Conservation (phyloP, 2,113 vertebrate genomes). For the Empidonax traillii region DNA sequence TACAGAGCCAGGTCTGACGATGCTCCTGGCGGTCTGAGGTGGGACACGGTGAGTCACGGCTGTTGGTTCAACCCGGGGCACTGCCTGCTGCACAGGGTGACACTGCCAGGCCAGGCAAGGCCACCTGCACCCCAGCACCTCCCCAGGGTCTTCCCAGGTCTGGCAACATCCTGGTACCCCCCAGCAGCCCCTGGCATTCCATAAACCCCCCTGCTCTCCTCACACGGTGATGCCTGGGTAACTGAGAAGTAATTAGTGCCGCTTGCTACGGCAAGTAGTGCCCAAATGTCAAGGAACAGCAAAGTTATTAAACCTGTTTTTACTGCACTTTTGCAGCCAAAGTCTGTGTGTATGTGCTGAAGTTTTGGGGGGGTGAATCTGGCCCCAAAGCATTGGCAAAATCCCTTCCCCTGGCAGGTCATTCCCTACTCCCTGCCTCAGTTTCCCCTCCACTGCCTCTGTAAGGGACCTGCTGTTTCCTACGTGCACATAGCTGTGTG, state of each 20-base stretch:
- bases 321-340: background rate
- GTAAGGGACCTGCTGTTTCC: background rate
- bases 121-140: accelerated
- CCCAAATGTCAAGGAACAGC: slow-evolving; percentile 65
- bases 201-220: slow-evolving; percentile 14
- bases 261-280: slow-evolving; percentile 47
- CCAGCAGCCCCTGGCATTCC: background rate
- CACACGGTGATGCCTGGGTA: background rate
- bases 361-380: no score
- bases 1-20: background rate
- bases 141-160: background rate
- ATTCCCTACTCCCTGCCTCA: background rate
- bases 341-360: background rate
- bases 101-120: background rate
- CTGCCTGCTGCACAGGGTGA: background rate
- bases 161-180: accelerated
- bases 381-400: accelerated
- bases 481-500: accelerated
- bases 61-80: background rate
- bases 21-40: accelerated
- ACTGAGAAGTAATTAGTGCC: slow-evolving; percentile 45
- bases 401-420: background rate
- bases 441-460: background rate
- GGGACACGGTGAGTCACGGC: accelerated
- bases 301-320: background rate